Percentiles rank a stretch among this genome's conserved stretches.
Evolutionary conservation across 2,888 invertebrate genomes (phyloP).

Genomic region (Crossocerus cetratus): DNA sequence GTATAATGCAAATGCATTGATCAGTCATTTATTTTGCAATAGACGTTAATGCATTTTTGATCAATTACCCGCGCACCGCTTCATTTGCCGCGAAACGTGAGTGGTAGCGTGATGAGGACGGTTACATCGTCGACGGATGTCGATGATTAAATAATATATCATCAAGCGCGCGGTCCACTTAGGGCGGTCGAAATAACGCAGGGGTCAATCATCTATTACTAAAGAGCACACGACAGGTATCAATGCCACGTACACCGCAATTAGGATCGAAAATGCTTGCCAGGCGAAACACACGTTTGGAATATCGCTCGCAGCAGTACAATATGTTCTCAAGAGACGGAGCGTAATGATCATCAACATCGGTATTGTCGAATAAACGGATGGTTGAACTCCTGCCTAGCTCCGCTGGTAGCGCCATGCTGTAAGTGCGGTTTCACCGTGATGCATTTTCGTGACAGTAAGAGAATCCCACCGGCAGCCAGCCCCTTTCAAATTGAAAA

Average conservation of each 20-base stretch:
- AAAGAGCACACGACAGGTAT: slow-evolving; percentile 14
- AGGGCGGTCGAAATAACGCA: neutral
- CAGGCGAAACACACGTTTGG: neutral
- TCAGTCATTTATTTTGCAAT: no score
- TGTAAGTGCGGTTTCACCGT: slow-evolving; percentile 2
- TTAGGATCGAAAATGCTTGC: slow-evolving; percentile 36
- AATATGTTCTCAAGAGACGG: slow-evolving; percentile 3
- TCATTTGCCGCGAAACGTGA: no score
- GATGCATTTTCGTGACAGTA: slow-evolving; percentile 5
- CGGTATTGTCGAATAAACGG: slow-evolving; percentile 3
- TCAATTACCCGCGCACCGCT: neutral
- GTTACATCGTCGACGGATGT: neutral
- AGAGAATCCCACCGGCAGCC: neutral
- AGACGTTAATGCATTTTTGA: neutral
- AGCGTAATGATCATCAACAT: slow-evolving; percentile 4
- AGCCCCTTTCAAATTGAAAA: neutral
- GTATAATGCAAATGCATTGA: no score
- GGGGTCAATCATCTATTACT: neutral
- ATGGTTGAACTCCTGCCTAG: neutral
- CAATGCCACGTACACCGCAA: slow-evolving; percentile 35
- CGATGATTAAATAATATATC: neutral
- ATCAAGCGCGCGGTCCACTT: neutral
- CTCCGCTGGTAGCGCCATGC: neutral
- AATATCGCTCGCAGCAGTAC: neutral
- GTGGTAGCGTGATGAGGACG: neutral